A percentile compares a stretch with the other conserved stretches of the same genome.
Conservation (phyloP, 1,140 invertebrate genomes). For the Centruroides sculpturatus region DNA sequence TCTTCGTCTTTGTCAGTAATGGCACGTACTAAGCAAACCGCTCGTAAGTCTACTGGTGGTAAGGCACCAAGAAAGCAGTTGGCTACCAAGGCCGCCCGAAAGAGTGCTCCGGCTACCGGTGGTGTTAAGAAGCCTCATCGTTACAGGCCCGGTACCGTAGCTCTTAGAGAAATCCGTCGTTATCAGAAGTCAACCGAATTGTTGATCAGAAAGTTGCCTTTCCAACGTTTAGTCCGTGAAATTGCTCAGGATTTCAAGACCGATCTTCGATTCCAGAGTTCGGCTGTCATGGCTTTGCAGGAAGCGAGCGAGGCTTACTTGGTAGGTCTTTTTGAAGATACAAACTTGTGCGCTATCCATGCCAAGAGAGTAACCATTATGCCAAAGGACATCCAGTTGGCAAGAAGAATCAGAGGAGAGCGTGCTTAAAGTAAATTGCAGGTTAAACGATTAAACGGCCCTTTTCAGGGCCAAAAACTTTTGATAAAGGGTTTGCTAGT, state of each 20-base stretch:
- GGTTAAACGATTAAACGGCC: too few relatives aligned
- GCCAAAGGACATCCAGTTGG: too few relatives aligned
- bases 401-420: too few relatives aligned
- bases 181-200: conserved; percentile 53
- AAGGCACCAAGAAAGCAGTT: too few relatives aligned
- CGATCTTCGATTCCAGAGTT: conserved; percentile 15
- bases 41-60: too few relatives aligned
- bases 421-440: too few relatives aligned
- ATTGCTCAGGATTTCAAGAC: conserved; percentile 16
- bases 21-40: too few relatives aligned
- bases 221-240: conserved; percentile 25
- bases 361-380: too few relatives aligned
- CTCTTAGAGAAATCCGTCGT: conserved; percentile 38
- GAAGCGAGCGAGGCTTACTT: conserved; percentile 35
- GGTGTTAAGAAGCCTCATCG: conserved; percentile 58
- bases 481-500: too few relatives aligned
- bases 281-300: conserved; percentile 9
- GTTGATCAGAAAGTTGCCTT: conserved; percentile 38
- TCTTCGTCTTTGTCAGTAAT: too few relatives aligned
- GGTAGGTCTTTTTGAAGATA: conserved; percentile 31
- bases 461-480: too few relatives aligned
- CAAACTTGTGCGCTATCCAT: too few relatives aligned
- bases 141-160: conserved; percentile 31
- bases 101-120: conserved; percentile 61
- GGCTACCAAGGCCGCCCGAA: conserved; percentile 10